A percentile compares a stretch with the other conserved stretches of the same genome.
These are phyloP conservation scores for Trimorus sp. DNA, from an alignment of 2,888 invertebrate genomes.

Conservation along the genomic window DNA sequence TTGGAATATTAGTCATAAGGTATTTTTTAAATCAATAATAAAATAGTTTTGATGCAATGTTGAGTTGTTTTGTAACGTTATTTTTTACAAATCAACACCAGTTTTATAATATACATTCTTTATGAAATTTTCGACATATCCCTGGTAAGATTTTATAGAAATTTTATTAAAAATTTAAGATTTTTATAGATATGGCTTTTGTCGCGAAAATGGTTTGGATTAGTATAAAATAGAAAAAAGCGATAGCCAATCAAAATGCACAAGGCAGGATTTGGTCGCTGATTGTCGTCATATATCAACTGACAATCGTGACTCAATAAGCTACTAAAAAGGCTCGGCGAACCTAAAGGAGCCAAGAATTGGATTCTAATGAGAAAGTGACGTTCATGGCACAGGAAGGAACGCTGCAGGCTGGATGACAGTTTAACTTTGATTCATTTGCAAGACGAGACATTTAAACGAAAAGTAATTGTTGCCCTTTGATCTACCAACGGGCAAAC, in stretches of 20 bases:
- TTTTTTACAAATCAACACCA: no score
- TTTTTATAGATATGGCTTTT: no score
- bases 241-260: slow-evolving; percentile 20
- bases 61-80: no score
- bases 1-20: no score
- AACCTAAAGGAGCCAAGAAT: slow-evolving; percentile 37
- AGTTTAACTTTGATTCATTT: slow-evolving; percentile 26
- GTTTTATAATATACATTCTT: no score
- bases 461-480: no score
- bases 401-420: slow-evolving; percentile 13
- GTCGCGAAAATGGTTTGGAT: slow-evolving; percentile 8
- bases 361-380: slow-evolving; percentile 36
- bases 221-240: slow-evolving; percentile 5
- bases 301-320: slow-evolving; percentile 36
- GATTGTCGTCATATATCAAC: slow-evolving; percentile 22
- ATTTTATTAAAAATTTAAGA: no score
- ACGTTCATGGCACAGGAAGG: slow-evolving; percentile 23
- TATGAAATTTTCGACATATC: no score
- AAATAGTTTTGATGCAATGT: no score
- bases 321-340: slow-evolving; percentile 30
- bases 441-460: neutral
- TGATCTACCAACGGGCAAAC: no score
- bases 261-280: neutral
- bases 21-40: no score
- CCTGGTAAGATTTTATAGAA: no score